These are phyloP conservation scores for Micromys minutus DNA, from an alignment of 2,113 vertebrate species.

Conservation along the genomic window DNA sequence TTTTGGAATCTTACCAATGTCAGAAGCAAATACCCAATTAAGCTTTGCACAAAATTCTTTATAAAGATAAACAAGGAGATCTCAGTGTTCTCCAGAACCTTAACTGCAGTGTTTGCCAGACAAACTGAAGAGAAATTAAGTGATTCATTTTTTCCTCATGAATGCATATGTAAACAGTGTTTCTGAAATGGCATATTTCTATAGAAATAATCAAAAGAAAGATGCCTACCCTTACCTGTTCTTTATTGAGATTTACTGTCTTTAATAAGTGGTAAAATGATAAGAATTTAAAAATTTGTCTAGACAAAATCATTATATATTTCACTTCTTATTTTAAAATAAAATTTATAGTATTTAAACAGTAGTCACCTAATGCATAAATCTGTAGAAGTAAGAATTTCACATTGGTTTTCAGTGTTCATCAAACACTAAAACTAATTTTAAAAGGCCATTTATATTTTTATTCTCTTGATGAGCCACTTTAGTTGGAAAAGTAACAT, in stretches of 20 bases:
- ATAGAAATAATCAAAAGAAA: neutral
- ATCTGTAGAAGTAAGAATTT: neutral
- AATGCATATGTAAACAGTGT: neutral
- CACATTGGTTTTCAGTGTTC: neutral
- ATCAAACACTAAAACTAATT: neutral
- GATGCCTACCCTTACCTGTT: neutral
- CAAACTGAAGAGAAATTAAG: conserved; percentile 80
- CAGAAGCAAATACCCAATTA: conserved; percentile 69
- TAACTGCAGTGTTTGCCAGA: conserved; percentile 74
- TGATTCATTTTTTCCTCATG: conserved; percentile 51
- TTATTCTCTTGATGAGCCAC: neutral
- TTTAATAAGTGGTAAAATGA: conserved; percentile 26
- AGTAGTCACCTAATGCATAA: neutral
- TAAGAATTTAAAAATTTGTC: neutral
- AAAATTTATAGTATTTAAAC: neutral
- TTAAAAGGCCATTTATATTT: neutral
- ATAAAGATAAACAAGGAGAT: conserved; percentile 85
- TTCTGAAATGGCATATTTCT: conserved; percentile 18
- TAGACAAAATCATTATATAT: conserved; percentile 1
- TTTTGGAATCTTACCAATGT: conserved; percentile 65
- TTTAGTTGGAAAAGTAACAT: neutral
- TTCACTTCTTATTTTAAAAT: neutral
- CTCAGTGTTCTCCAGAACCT: conserved; percentile 78
- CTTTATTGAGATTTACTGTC: conserved; percentile 2
- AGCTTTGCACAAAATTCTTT: conserved; percentile 71